Conservation (phyloP, 2,113 vertebrate genomes). For the Syrmaticus mikado region DNA sequence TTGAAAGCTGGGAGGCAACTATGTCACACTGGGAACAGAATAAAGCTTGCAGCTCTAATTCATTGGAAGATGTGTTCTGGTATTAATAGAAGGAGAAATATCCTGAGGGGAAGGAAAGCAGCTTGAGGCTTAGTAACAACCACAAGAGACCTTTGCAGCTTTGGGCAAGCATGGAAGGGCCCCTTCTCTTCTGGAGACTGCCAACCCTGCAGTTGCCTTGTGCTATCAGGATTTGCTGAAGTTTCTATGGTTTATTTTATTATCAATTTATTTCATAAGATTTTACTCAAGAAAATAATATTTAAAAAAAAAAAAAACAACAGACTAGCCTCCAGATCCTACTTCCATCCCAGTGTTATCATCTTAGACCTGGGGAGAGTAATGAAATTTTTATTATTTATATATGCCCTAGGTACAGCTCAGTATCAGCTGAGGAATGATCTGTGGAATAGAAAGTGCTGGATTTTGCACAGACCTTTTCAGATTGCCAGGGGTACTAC, state of each 20-base stretch:
- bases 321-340: background rate
- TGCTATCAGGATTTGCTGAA: background rate
- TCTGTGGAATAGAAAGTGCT: background rate
- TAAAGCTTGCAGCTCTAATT: background rate
- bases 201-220: background rate
- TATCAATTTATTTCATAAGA: conserved; percentile 1
- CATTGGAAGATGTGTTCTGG: background rate
- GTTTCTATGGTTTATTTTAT: background rate
- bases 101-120: conserved; percentile 1
- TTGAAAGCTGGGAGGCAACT: background rate
- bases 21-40: background rate
- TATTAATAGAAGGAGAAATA: background rate
- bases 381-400: background rate
- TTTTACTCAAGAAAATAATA: background rate
- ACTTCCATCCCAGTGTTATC: background rate
- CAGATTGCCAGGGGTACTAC: background rate
- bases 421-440: background rate
- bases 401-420: background rate
- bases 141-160: background rate
- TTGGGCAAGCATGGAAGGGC: background rate
- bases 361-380: background rate
- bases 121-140: background rate
- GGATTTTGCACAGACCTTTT: background rate
- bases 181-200: background rate
- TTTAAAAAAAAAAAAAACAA: background rate